These are phyloP conservation scores for Cyprinella venusta DNA, from an alignment of 2,797 vertebrate species.

Conservation along the genomic window DNA sequence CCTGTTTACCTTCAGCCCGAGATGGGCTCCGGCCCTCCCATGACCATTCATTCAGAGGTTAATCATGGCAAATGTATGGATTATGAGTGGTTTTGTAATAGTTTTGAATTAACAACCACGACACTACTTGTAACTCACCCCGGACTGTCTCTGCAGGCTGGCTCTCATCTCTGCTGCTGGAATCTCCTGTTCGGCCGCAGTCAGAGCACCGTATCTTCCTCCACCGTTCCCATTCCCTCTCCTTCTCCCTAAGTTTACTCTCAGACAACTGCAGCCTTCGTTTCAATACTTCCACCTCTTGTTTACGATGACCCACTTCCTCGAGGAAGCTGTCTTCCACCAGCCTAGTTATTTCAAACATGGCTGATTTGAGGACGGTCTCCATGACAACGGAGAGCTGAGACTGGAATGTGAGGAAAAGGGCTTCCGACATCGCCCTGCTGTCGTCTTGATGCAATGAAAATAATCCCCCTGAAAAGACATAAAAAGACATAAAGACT, in stretches of 20 bases:
- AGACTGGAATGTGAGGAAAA: slow-evolving; percentile 63
- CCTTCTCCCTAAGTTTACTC: slow-evolving; percentile 56
- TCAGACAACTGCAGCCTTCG: slow-evolving; percentile 62
- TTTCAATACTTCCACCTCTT: slow-evolving; percentile 61
- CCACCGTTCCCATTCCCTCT: slow-evolving; percentile 35
- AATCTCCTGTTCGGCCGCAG: slow-evolving; percentile 41
- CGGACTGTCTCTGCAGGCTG: slow-evolving; percentile 18
- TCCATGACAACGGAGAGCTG: slow-evolving; percentile 68
- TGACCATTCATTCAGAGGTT: neutral
- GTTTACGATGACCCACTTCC: slow-evolving; percentile 61
- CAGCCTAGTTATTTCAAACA: slow-evolving; percentile 67
- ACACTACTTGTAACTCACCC: slow-evolving; percentile 30
- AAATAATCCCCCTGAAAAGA: neutral
- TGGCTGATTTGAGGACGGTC: slow-evolving; percentile 65
- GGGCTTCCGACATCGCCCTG: slow-evolving; percentile 61
- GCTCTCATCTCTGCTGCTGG: slow-evolving; percentile 12
- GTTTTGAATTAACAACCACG: neutral
- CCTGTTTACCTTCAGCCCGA: no score
- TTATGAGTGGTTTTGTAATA: neutral
- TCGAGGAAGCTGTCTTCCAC: slow-evolving; percentile 65
- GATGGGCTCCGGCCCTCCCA: neutral
- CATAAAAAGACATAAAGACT: neutral
- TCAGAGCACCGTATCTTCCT: slow-evolving; percentile 43
- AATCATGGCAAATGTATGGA: neutral
- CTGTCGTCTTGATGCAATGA: neutral